phyloP scores from a whole-genome alignment of 2,888 invertebrate genomes.

The Sinhomidia bicolor region DNA sequence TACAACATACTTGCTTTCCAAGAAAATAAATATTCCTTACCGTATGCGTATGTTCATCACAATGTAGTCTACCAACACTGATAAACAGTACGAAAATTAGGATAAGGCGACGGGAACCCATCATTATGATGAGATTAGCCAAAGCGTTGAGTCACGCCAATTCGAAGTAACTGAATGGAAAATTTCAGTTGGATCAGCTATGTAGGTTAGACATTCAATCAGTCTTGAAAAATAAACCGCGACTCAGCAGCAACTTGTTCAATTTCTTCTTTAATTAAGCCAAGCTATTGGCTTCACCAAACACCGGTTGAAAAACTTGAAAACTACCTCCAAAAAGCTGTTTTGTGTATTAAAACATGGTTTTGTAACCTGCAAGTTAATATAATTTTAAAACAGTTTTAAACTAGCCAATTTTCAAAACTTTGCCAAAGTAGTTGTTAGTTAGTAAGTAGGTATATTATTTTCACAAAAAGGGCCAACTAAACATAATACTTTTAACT shows the following conservation, averaged over 20 bases:
- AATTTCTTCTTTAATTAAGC: background rate
- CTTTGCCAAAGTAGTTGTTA: too few relatives aligned
- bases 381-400: too few relatives aligned
- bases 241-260: background rate
- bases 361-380: too few relatives aligned
- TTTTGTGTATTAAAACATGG: too few relatives aligned
- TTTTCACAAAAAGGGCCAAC: too few relatives aligned
- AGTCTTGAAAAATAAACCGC: slow-evolving; percentile 6
- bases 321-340: too few relatives aligned
- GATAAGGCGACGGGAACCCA: slow-evolving; percentile 54
- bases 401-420: too few relatives aligned
- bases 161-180: background rate
- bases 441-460: too few relatives aligned
- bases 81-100: slow-evolving; percentile 53
- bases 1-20: background rate
- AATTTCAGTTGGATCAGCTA: background rate
- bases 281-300: background rate
- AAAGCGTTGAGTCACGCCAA: background rate
- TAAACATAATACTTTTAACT: too few relatives aligned
- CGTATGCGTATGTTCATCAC: slow-evolving; percentile 80
- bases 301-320: too few relatives aligned
- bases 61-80: slow-evolving; percentile 74
- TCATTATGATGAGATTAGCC: background rate
- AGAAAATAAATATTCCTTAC: slow-evolving; percentile 70
- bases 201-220: background rate